Evolutionary conservation across 1,140 invertebrate species (phyloP), one percentile per base, ranked within the genome.

Genomic region (Apis dorsata): DNA sequence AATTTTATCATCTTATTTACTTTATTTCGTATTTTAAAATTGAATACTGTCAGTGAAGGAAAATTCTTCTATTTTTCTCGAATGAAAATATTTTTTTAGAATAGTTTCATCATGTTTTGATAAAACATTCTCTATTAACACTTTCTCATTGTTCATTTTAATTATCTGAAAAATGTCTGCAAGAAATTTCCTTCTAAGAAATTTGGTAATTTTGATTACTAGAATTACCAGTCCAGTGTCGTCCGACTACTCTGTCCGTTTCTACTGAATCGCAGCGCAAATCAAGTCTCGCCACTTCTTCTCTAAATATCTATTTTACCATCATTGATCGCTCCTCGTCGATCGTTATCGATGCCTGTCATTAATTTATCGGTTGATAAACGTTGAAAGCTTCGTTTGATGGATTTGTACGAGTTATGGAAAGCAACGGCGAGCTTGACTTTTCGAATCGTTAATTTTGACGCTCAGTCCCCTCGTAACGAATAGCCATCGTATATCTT

Each of bases 381-480:
- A 28, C 49, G 69, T 9, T 53, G 68, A 55, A 34, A 60, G 44
- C 44, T 34, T 34, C 21, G 68, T 28, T 75, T 59, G 79, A 81
- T 72, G 24, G 28, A 4, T 17, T 24, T n/a, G 53, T 24, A 68
- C 83, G 86, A 87, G 79, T 87, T 86, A 86, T 86, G 68, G 77
- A 84, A 69, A 78, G 81, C 66, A 62, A 68, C 57, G 62, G 57
- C 78, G 80, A 86, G 85, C 73, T 66, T 83, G 78, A 79, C 86
- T 82, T 87, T 88, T 87, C 72, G 62, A 76, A 82, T 85, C 86
- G 79, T 88, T 88, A 87, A 87, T 87, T 88, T 88, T 71, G 83
- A 87, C 83, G 82, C 66, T 69, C 83, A 71, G 60, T 87, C 71
- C 74, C 60, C 66, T 62, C 77, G 66, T 84, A 85, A 86, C 79